phyloP scores from a whole-genome alignment of 1,140 invertebrate species.

The Telenomus remus region DNA sequence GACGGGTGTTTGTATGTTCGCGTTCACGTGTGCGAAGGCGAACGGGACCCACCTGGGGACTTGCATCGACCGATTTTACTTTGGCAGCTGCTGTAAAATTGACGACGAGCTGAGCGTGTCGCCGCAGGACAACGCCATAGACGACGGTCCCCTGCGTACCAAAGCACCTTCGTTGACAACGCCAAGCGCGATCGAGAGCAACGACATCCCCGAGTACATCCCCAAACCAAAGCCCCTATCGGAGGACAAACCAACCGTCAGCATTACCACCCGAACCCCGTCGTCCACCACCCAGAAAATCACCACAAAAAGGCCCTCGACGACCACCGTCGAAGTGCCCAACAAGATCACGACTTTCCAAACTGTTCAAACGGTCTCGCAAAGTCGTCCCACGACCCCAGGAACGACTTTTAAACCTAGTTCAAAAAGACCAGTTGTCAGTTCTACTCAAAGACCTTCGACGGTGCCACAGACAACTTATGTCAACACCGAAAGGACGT shows the following conservation, averaged over 20 bases:
- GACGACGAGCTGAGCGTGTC: conserved; percentile 68
- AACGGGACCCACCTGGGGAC: conserved; percentile 93
- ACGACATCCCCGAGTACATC: conserved; percentile 70
- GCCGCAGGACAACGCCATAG: conserved; percentile 73
- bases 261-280: conserved; percentile 21
- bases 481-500: too few relatives aligned
- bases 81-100: conserved; percentile 91
- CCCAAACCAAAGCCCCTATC: conserved; percentile 64
- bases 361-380: conserved; percentile 64
- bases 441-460: conserved; percentile 10
- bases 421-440: conserved; percentile 12
- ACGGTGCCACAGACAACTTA: background rate
- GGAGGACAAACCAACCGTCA: conserved; percentile 53
- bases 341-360: conserved; percentile 69
- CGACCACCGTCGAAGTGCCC: conserved; percentile 60
- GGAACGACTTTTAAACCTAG: conserved; percentile 8
- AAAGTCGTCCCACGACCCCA: conserved; percentile 19
- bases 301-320: conserved; percentile 56
- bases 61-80: conserved; percentile 94
- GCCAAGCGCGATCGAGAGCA: conserved; percentile 65
- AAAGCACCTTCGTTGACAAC: conserved; percentile 60
- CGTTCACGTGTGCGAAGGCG: conserved; percentile 92
- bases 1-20: conserved; percentile 94
- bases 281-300: conserved; percentile 13
- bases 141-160: conserved; percentile 62